Conservation (phyloP, 1,140 invertebrate genomes). For the Bombus ignitus region DNA sequence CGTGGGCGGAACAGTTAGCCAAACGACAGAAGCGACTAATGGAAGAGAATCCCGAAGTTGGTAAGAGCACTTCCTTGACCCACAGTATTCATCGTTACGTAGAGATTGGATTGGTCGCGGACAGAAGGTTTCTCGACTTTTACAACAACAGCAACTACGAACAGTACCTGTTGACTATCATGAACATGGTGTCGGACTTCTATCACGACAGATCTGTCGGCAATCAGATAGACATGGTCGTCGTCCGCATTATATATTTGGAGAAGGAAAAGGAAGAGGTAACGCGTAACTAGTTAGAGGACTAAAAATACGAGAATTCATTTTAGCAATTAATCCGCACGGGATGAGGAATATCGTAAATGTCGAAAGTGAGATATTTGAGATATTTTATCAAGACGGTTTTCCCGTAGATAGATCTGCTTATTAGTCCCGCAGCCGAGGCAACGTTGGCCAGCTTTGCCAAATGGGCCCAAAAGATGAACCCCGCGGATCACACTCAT, state of each 20-base stretch:
- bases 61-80: constrained; percentile 22
- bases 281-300: constrained; percentile 1
- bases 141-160: constrained; percentile 86
- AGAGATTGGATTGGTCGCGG: constrained; percentile 86
- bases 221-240: constrained; percentile 87
- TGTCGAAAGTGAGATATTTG: not conserved
- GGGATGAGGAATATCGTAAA: not conserved
- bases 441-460: constrained; percentile 87
- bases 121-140: constrained; percentile 86
- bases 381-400: constrained; percentile 14
- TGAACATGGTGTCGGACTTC: constrained; percentile 88
- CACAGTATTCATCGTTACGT: constrained; percentile 83
- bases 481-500: constrained; percentile 85
- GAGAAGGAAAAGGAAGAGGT: constrained; percentile 83
- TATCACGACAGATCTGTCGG: constrained; percentile 87
- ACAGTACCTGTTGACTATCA: constrained; percentile 87
- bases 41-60: constrained; percentile 50
- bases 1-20: constrained; percentile 80
- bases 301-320: not conserved
- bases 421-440: constrained; percentile 85
- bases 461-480: constrained; percentile 87
- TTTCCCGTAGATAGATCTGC: constrained; percentile 79
- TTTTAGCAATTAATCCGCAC: not conserved
- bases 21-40: constrained; percentile 65
- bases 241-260: constrained; percentile 85